Conservation (phyloP, 2,113 vertebrate species). For the Ceratotherium simum region DNA sequence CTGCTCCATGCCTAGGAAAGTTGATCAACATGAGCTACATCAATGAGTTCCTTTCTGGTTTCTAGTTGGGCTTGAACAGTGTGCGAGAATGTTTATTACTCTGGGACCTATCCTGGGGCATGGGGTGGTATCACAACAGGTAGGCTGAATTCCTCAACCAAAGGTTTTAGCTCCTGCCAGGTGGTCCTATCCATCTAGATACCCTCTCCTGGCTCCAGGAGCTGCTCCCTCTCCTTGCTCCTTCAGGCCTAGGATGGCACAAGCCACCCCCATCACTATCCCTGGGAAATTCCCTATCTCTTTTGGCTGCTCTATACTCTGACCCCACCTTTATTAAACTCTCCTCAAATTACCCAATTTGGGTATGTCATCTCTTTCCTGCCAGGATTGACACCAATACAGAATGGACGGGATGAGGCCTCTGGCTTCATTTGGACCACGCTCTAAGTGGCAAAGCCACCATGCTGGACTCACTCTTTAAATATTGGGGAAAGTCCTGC, state of each 20-base stretch:
- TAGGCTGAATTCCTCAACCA: neutral
- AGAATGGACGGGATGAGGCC: neutral
- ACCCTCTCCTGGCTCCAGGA: neutral
- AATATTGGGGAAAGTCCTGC: conserved; percentile 29
- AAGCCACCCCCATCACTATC: rapidly evolving
- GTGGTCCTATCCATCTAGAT: neutral
- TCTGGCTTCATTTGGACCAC: neutral
- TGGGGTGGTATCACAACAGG: neutral
- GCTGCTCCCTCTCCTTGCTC: neutral
- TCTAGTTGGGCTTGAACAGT: neutral
- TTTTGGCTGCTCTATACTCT: neutral
- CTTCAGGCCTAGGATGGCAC: neutral
- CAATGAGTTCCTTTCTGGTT: neutral
- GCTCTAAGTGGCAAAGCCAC: neutral
- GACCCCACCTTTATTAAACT: neutral
- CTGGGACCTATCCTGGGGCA: neutral
- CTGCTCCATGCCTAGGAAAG: neutral
- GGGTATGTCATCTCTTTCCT: neutral
- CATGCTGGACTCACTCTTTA: neutral
- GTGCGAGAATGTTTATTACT: neutral
- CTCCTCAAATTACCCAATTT: neutral
- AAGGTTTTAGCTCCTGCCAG: neutral
- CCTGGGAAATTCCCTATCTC: neutral
- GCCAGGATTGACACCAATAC: neutral
- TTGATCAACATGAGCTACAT: neutral